Base-by-base conservation (phyloP, 92 coral and sea anemone species). In the Paragorgia papillata region DNA sequence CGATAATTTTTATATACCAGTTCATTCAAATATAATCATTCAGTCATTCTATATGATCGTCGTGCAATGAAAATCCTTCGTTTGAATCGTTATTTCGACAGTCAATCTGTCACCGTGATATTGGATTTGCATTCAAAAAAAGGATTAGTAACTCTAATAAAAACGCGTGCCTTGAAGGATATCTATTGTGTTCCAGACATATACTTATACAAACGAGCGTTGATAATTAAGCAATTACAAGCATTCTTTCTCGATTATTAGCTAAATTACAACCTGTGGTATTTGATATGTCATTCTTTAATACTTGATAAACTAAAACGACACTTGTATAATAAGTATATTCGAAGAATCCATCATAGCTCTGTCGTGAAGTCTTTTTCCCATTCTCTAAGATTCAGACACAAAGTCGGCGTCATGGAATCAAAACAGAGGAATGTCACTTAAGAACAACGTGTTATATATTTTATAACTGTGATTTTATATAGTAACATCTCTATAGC, bases 181-280 rank as follows among this genome's bases (percentile, higher is more conserved):
- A 37, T 30, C 25, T 68, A 44, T 44, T 68, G 75, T 68, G 57
- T 25, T 25, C 17, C 17, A 15, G 48, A 44, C 57, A 29, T 33
- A 21, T 46, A 46, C 17, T 68, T 56, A 56, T 56, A 17, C n/a
- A 56, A 22, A 22, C 62, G 10, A 8, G 78, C 57, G 63, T 71
- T 41, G 31, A 71, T 71, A 71, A 71, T 71, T 71, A 51, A 33
- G 28, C 32, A 71, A 71, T 71, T 54, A 71, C 37, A 8, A 20
- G 17, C 27, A 30, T 71, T 71, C 64, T 53, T 53, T 51, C 18
- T 17, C 30, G 35, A 33, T 53, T 53, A 68, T 71, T 71, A 55
- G 54, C 31, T 71, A 55, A 71, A 53, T 71, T 22, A 68, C 31
- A 44, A 15, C 33, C 61, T 26, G 7, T 18, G 18, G 18, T 30